Conservation (phyloP, 2,888 invertebrate species). For the Phortica magna region DNA sequence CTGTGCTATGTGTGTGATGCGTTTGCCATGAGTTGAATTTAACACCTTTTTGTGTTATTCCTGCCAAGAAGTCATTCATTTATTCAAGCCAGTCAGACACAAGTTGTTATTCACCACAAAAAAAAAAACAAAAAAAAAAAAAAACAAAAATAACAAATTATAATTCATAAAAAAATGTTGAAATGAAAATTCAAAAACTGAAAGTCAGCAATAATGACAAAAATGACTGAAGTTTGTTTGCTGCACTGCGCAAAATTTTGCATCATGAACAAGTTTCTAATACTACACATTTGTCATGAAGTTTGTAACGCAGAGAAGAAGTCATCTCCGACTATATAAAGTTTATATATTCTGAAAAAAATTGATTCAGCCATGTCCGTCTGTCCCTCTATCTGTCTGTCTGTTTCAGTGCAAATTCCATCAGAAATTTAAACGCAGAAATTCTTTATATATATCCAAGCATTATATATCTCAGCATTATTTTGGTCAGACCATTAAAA, state of each 20-base stretch:
- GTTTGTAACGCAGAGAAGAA: no score
- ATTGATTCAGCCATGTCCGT: no score
- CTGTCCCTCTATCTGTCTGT: no score
- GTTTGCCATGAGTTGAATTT: slow-evolving; percentile 64
- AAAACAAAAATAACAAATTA: slow-evolving; percentile 11
- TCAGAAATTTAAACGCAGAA: no score
- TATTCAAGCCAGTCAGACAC: slow-evolving; percentile 51
- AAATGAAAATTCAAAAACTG: slow-evolving; percentile 21
- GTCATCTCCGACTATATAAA: no score
- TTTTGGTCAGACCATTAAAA: no score
- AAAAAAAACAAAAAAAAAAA: slow-evolving; percentile 30
- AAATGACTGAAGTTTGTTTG: slow-evolving; percentile 3
- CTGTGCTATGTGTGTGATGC: slow-evolving; percentile 8
- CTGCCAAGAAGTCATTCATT: slow-evolving; percentile 61
- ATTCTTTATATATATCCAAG: no score
- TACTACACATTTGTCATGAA: no score
- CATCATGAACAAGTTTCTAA: no score
- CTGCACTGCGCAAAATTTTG: neutral
- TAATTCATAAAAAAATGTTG: slow-evolving; percentile 27
- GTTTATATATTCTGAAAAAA: no score
- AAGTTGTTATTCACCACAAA: slow-evolving; percentile 39
- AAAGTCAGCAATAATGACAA: slow-evolving; percentile 58
- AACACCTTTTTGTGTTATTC: slow-evolving; percentile 68
- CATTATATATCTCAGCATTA: no score
- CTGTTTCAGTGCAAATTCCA: no score